Evolutionary conservation across 2,113 vertebrate genomes (phyloP), one percentile per base, ranked within the genome.

Genomic region (Apistogramma diplotaenia): DNA sequence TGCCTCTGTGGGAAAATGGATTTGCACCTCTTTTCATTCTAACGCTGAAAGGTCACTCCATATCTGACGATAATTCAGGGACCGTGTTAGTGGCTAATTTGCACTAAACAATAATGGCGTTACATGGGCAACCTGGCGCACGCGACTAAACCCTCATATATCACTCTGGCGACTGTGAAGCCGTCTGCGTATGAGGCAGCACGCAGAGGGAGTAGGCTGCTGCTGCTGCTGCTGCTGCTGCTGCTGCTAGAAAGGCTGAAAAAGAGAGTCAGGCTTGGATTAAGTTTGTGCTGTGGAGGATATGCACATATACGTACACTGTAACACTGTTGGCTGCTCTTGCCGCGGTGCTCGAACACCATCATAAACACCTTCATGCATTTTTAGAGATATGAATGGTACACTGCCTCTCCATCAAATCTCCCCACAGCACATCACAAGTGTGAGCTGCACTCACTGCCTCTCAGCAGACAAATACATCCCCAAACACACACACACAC

Each of bases 61-160:
- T 56, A 85, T 79, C 84, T 76, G 84, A 92, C 89, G 79, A 73
- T 90, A 82, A 92, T 88, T 87, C 87, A 84, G 81, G 83, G 61
- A 62, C 77, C 77, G 59, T 76, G 85, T 93, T 85, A 86, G 85
- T 71, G 82, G 87, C 88, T 91, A 90, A 93, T 94, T 93, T 93
- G 88, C 82, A 74, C 90, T 87, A 85, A 91, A 88, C 90, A 91
- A 89, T 89, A 84, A 91, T 77, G 85, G 83, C 61, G 11, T 83
- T 62, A 84, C 78, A 82, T 19, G 79, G 85, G 5, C 35, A 87
- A 88, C 89, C 84, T 51, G 79, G 65, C 40, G 76, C 79, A 72
- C 57, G 25, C 49, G n/a, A 37, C 74, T 40, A 33, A 57, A 74
- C 57, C 56, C 81, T 57, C 8, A 80, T 87, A 71, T 56, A 86